phyloP scores from a whole-genome alignment of 2,113 vertebrate genomes.

The Murina feae region DNA sequence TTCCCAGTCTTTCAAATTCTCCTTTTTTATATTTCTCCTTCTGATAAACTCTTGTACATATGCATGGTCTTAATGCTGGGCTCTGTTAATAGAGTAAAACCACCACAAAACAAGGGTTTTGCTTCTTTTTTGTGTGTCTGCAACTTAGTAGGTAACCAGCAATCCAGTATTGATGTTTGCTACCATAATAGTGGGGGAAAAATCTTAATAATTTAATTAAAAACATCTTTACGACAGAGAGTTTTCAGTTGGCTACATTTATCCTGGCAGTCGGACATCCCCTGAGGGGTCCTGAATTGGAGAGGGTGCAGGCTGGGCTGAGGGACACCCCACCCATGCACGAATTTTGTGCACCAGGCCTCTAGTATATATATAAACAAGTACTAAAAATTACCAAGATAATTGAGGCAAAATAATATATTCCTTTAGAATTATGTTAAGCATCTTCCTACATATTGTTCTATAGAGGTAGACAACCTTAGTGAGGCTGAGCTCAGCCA shows the following conservation, averaged over 20 bases:
- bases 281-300: no score
- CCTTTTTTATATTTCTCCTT: not conserved
- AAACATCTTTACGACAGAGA: not conserved
- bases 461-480: not conserved
- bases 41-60: not conserved
- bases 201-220: not conserved
- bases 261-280: not conserved
- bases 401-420: not conserved
- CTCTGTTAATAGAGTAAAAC: not conserved
- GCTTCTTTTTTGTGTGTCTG: not conserved
- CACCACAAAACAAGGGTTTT: not conserved
- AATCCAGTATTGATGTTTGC: not conserved
- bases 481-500: not conserved
- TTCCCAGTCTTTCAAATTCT: not conserved
- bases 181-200: not conserved
- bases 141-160: not conserved
- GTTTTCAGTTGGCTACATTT: not conserved
- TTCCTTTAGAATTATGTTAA: not conserved
- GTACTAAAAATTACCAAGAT: not conserved
- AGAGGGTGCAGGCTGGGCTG: no score
- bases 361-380: not conserved
- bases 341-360: no score
- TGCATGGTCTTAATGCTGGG: not conserved
- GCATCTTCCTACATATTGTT: not conserved
- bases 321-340: no score